Evolutionary conservation across 2,888 invertebrate genomes (phyloP).

Genomic region (Galerucella calmariensis): DNA sequence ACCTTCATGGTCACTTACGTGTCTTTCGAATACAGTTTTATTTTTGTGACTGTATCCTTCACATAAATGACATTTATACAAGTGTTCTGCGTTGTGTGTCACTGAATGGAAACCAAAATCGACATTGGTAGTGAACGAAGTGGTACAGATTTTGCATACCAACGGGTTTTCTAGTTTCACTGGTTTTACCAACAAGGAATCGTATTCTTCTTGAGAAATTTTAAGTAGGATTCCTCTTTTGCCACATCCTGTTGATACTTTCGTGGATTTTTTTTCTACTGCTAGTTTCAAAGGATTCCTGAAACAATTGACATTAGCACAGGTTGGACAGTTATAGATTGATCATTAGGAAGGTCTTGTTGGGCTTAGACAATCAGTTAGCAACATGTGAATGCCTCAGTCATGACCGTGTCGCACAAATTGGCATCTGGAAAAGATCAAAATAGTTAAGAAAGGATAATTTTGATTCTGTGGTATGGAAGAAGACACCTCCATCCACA

Average conservation of each 20-base stretch:
- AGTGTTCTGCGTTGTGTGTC: constrained; percentile 48
- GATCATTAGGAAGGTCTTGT: too few relatives aligned
- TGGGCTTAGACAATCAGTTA: too few relatives aligned
- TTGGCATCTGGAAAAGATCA: too few relatives aligned
- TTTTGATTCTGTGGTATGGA: too few relatives aligned
- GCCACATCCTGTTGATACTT: background rate
- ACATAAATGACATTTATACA: constrained; percentile 18
- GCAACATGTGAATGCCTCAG: too few relatives aligned
- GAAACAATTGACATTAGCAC: background rate
- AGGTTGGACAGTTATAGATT: background rate
- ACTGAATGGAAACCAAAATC: constrained; percentile 64
- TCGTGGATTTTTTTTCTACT: background rate
- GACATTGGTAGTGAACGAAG: constrained; percentile 52
- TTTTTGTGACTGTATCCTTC: constrained; percentile 48
- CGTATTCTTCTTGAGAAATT: background rate
- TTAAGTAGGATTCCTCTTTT: background rate
- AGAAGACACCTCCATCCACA: too few relatives aligned
- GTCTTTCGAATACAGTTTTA: constrained; percentile 18
- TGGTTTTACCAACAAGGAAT: background rate
- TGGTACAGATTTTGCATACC: constrained; percentile 69
- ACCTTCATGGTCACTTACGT: constrained; percentile 6
- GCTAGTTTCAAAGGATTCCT: background rate
- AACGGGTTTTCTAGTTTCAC: constrained; percentile 50
- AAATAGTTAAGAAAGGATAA: too few relatives aligned
- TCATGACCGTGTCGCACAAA: too few relatives aligned